Evolutionary conservation across 1,140 invertebrate species (phyloP).

Genomic region (Panagrolaimus sp.): DNA sequence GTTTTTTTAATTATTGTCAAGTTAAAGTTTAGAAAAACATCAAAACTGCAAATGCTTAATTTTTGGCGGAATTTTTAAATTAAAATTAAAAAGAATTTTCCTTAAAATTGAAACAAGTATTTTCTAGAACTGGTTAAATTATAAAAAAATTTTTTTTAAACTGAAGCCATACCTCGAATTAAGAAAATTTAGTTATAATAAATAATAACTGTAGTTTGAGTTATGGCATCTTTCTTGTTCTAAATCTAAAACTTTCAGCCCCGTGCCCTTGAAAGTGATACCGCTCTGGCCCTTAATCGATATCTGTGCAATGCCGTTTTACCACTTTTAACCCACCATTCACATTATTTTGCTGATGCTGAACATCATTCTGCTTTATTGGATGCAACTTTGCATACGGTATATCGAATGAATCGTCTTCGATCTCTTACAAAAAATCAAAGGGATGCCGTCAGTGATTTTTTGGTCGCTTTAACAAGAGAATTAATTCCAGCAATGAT

Average conservation of each 20-base stretch:
- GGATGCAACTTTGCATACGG: conserved; percentile 87
- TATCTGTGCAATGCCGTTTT: conserved; percentile 97
- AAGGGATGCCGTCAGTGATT: conserved; percentile 74
- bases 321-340: conserved; percentile 88
- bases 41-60: too few relatives aligned
- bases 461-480: conserved; percentile 59
- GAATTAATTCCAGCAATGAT: conserved; percentile 88
- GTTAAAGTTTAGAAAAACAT: too few relatives aligned
- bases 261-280: conserved; percentile 91
- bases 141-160: too few relatives aligned
- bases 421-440: conserved; percentile 97
- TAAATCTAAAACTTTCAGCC: conserved; percentile 71
- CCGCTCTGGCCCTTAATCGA: conserved; percentile 95
- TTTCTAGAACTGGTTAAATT: too few relatives aligned
- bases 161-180: too few relatives aligned
- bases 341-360: conserved; percentile 91
- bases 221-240: conserved; percentile 23
- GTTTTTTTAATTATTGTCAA: too few relatives aligned
- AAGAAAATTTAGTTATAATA: too few relatives aligned
- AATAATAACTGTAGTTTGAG: too few relatives aligned
- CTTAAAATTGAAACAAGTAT: too few relatives aligned
- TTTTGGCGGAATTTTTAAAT: too few relatives aligned
- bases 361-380: conserved; percentile 91
- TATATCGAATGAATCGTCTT: conserved; percentile 88
- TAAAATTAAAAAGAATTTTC: too few relatives aligned